Base-by-base conservation (phyloP, 2,888 invertebrate genomes). In the Yponomeuta cagnagella region DNA sequence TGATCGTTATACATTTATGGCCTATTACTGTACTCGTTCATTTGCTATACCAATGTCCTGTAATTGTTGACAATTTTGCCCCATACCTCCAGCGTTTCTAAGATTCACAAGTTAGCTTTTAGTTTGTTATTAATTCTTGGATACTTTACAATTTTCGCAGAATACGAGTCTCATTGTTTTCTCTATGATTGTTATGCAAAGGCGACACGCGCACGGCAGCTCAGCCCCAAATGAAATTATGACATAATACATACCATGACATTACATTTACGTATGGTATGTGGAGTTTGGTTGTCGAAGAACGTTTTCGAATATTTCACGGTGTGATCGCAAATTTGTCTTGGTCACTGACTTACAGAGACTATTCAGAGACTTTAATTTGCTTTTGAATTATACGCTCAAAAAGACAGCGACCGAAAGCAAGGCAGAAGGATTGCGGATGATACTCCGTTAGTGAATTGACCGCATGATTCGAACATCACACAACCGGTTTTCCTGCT, bases 401-500 rank as follows among this genome's bases (percentile, higher is more conserved):
- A 58, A 58, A 33, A 58, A 58, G 52, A 58, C 52, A 58, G 15
- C 43, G 43, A 15, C 52, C 52, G 52, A 58, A 58, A 58, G 52
- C 3, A 58, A 58, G 52, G 12, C 52, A 58, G 52, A n/a, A 87
- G 83, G 82, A 83, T 77, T 79, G 80, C 81, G 80, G 83, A 87
- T 89, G 87, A 87, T 84, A 83, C 77, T 77, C 76, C 81, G 70
- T 70, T 70, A 70, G 70, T 63, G 79, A 58, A 12, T 58, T 58
- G 52, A 84, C 84, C 80, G 83, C 84, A 82, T 86, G 82, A 86
- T 79, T 80, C 80, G 67, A 70, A 2, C 37, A 37, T 48, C 58
- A 58, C 52, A 30, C 76, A 78, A 89, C 90, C 88, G 90, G 90
- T 90, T 90, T 86, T 86, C 82, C 83, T 86, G 85, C 85, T 78